Evolutionary conservation across 2,888 invertebrate genomes (phyloP).

Genomic region (Polyommatus iphigenia): DNA sequence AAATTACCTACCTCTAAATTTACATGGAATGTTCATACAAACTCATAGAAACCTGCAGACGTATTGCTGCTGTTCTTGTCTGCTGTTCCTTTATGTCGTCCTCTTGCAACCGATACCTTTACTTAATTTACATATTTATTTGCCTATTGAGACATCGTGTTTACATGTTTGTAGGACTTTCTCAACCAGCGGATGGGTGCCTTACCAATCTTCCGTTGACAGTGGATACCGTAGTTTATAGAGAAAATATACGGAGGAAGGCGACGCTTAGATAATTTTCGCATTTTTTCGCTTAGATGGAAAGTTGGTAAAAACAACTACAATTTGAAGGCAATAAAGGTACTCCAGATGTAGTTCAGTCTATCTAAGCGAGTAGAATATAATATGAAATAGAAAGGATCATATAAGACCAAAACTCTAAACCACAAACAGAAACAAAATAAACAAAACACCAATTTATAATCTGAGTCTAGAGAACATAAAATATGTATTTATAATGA

Average conservation of each 20-base stretch:
- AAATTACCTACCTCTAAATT: too few species aligned
- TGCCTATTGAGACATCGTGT: background rate
- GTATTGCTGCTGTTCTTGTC: too few species aligned
- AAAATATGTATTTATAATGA: conserved; percentile 10
- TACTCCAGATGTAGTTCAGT: background rate
- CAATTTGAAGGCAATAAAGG: background rate
- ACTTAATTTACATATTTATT: background rate
- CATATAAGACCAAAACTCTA: background rate
- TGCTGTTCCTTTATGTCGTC: too few species aligned
- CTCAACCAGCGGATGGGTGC: background rate
- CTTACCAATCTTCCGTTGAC: conserved; percentile 15
- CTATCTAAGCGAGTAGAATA: background rate
- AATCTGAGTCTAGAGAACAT: background rate
- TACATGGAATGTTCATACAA: too few species aligned
- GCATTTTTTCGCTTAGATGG: background rate
- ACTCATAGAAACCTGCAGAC: too few species aligned
- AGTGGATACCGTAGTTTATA: background rate
- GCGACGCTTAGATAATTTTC: background rate
- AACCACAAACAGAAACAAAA: background rate
- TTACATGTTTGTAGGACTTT: background rate
- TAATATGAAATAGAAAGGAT: background rate
- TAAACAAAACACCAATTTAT: conserved; percentile 3
- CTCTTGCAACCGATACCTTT: background rate
- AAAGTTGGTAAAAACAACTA: background rate
- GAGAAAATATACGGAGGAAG: conserved; percentile 17